Evolutionary conservation across 2,888 invertebrate genomes (phyloP).

Genomic region (Sarcophaga carnaria): DNA sequence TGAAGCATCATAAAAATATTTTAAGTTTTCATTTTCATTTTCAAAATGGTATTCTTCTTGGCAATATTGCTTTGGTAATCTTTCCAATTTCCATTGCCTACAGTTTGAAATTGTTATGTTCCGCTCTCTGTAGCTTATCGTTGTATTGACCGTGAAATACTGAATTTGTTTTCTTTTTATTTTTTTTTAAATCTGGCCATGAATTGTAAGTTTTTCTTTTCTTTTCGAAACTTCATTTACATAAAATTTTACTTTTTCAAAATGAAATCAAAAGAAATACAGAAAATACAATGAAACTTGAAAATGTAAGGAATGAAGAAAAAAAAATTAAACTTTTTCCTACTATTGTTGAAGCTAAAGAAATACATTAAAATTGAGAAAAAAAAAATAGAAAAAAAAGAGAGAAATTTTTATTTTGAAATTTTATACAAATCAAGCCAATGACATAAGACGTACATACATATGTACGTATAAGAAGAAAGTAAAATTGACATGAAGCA

Average conservation of each 20-base stretch:
- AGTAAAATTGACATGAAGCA: conserved; percentile 56
- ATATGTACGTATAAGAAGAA: conserved; percentile 11
- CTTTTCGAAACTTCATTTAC: conserved; percentile 49
- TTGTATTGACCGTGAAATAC: conserved; percentile 58
- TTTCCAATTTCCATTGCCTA: conserved; percentile 32
- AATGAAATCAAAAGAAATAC: too few species aligned
- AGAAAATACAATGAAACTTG: too few species aligned
- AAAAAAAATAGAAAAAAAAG: background rate
- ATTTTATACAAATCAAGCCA: conserved; percentile 56
- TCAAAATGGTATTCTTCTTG: background rate
- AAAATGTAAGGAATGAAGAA: background rate
- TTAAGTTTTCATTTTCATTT: background rate
- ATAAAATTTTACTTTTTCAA: conserved; percentile 59
- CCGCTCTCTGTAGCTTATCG: background rate
- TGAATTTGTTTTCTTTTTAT: background rate
- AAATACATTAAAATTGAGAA: background rate
- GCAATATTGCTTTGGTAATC: conserved; percentile 5
- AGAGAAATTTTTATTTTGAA: conserved; percentile 45
- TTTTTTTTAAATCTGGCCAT: conserved; percentile 31
- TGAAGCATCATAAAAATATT: too few species aligned
- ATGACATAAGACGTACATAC: conserved; percentile 45
- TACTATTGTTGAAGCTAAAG: conserved; percentile 26
- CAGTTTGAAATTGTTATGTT: background rate
- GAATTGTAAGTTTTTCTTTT: conserved; percentile 18
- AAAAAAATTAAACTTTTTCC: conserved; percentile 22